These are phyloP conservation scores for Actinernus sp. DNA, from an alignment of 92 coral and sea anemone species.

Conservation along the genomic window DNA sequence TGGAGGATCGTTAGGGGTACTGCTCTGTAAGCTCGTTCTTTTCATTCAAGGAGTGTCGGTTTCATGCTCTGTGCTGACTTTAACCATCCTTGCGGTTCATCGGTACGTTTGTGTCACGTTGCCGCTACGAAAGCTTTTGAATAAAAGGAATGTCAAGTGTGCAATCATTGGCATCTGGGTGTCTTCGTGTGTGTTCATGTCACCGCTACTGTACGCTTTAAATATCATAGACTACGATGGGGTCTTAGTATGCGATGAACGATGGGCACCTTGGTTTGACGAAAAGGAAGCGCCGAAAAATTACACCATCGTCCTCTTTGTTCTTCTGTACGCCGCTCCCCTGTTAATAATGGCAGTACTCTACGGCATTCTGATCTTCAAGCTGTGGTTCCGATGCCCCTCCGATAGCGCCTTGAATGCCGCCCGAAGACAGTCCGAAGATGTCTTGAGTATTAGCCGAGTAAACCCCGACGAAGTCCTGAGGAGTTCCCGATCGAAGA, in stretches of 20 bases:
- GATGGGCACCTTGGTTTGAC: constrained; percentile 78
- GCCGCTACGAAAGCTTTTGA: constrained; percentile 63
- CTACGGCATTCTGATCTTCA: constrained; percentile 54
- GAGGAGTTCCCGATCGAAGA: constrained; percentile 22
- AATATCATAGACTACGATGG: constrained; percentile 39
- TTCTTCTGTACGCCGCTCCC: constrained; percentile 68
- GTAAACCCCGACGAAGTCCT: constrained; percentile 14
- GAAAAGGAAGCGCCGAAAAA: constrained; percentile 59
- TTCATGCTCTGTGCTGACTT: constrained; percentile 67
- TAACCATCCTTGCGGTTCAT: constrained; percentile 70
- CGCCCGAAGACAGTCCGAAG: constrained; percentile 57
- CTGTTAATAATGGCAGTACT: constrained; percentile 60
- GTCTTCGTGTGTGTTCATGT: constrained; percentile 54
- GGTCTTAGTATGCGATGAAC: constrained; percentile 61
- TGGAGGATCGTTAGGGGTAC: constrained; percentile 62
- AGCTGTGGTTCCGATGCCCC: constrained; percentile 51
- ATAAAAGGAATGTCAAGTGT: constrained; percentile 41
- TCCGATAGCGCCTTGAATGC: constrained; percentile 18
- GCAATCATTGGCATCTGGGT: constrained; percentile 66
- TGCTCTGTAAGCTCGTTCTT: constrained; percentile 69
- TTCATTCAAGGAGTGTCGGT: constrained; percentile 81
- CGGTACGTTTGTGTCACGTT: constrained; percentile 60
- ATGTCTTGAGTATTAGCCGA: constrained; percentile 29
- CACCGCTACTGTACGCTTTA: constrained; percentile 77
- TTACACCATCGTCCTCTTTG: constrained; percentile 71